Base-by-base conservation (phyloP, 2,113 vertebrate genomes). In the Ibidorhyncha struthersii region DNA sequence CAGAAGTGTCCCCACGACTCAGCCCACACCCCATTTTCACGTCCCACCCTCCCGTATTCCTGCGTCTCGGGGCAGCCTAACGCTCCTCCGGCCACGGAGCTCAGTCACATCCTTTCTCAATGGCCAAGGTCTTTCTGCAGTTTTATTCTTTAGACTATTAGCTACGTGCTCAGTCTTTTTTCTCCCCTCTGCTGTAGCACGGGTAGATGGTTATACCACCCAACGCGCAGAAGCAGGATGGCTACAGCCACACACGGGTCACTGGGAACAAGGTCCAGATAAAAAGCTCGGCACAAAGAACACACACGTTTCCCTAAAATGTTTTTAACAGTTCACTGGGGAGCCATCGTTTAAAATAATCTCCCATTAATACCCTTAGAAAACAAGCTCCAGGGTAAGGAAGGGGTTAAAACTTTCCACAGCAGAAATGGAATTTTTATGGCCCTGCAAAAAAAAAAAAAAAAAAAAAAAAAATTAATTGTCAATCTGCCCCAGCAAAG, bases 371-470 rank as follows among this genome's bases (percentile, higher is more conserved):
- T 56, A 25, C 22, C 21, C 83, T 45, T 30, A 41, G 70, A 72
- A 72, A 95, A 95, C 70, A 83, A 97, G 76, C 25, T 27, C 34
- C 4, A 26, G 50, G 52, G 74, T n/a, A 74, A 88, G 14, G 91
- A 96, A 96, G 9, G 91, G 77, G 94, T 97, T 96, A 97, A 98
- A 92, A 73, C 85, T 78, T 89, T 67, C 76, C 85, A 65, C 47
- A 61, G 92, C 82, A 96, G 93, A 97, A 97, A 95, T 79, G 89
- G 96, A 95, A 93, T 97, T 94, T 94, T 96, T 97, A 96, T 78
- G 55, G 81, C 84, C 79, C 5, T 6, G 8, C 1, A 67, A 62
- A 71, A 82, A 84, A 55, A 41, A 73, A 69, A 76, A 25, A 70
- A 77, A 26, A 27, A 13, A 41, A 36, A 38, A 56, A 52, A 76